Evolutionary conservation across 2,888 invertebrate genomes (phyloP).

Genomic region (Iphiclides podalirius): DNA sequence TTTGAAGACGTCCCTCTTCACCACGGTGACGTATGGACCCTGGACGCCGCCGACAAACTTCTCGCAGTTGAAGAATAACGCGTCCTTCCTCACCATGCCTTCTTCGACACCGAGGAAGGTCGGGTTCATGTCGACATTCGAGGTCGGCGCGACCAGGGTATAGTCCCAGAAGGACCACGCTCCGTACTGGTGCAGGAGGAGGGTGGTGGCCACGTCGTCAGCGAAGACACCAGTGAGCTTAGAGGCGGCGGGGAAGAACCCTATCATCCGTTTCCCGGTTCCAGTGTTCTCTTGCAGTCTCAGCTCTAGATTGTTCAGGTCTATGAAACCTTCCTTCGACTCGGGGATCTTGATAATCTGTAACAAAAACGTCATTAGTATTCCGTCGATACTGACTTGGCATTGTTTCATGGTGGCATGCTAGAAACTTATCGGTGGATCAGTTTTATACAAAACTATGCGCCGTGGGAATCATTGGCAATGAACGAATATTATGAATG

Average conservation of each 20-base stretch:
- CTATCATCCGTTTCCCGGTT: conserved; percentile 85
- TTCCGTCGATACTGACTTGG: conserved; percentile 12
- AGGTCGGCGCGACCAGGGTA: conserved; percentile 90
- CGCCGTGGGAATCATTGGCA: too few species aligned
- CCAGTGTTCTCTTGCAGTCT: conserved; percentile 83
- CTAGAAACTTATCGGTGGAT: neutral
- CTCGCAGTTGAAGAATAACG: conserved; percentile 93
- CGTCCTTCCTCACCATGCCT: conserved; percentile 90
- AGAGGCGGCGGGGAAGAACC: conserved; percentile 92
- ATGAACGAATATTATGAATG: neutral
- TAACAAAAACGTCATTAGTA: conserved; percentile 34
- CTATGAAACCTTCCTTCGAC: conserved; percentile 88
- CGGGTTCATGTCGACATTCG: conserved; percentile 92
- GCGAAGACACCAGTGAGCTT: conserved; percentile 93
- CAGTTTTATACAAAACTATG: neutral
- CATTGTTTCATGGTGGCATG: conserved; percentile 16
- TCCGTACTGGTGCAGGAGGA: conserved; percentile 88
- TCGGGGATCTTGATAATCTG: conserved; percentile 90
- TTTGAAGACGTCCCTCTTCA: conserved; percentile 73
- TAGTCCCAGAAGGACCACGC: conserved; percentile 95
- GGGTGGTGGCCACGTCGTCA: conserved; percentile 90
- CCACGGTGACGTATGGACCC: conserved; percentile 85
- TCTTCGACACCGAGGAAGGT: conserved; percentile 83
- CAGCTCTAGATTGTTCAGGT: conserved; percentile 86
- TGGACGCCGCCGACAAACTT: conserved; percentile 95